A percentile compares a stretch with the other conserved stretches of the same genome.
Evolutionary conservation across 2,888 invertebrate genomes (phyloP).

Genomic region (Seira sanloemensis): DNA sequence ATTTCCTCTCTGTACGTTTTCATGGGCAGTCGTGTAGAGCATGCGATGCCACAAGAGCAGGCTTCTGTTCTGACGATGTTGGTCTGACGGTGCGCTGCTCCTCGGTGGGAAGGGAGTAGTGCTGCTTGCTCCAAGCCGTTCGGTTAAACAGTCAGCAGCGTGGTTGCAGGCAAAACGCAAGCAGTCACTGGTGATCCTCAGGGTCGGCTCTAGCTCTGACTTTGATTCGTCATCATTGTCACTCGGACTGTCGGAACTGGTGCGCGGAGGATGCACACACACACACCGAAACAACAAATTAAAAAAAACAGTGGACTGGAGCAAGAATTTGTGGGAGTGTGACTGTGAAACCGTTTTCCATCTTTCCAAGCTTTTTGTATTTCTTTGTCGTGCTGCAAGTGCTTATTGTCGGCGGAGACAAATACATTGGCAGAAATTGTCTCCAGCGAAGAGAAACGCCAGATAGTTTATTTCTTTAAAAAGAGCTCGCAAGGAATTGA

Average conservation of each 20-base stretch:
- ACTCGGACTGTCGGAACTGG: conserved; percentile 12
- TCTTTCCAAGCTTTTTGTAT: background rate
- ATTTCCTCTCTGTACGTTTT: conserved; percentile 10
- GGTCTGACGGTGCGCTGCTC: background rate
- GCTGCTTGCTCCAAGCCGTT: conserved; percentile 32
- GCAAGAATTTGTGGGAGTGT: background rate
- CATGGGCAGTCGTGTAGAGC: conserved; percentile 13
- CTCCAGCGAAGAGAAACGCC: too few species aligned
- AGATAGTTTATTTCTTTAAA: too few species aligned
- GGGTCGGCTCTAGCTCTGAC: conserved; percentile 34
- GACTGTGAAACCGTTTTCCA: background rate
- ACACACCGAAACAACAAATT: too few species aligned
- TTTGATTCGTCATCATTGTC: conserved; percentile 44
- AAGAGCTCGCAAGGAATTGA: too few species aligned
- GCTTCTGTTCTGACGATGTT: background rate
- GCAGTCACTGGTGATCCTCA: conserved; percentile 43
- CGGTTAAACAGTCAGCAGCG: conserved; percentile 44
- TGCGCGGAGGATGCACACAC: too few species aligned
- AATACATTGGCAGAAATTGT: too few species aligned
- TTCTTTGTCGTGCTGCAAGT: background rate
- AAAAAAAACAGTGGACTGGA: conserved; percentile 7
- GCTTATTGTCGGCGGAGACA: too few species aligned
- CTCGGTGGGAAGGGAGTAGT: background rate
- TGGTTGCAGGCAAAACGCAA: conserved; percentile 44
- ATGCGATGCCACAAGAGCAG: background rate